Evolutionary conservation across 2,113 vertebrate species (phyloP).

Genomic region (Atrichornis clamosus): DNA sequence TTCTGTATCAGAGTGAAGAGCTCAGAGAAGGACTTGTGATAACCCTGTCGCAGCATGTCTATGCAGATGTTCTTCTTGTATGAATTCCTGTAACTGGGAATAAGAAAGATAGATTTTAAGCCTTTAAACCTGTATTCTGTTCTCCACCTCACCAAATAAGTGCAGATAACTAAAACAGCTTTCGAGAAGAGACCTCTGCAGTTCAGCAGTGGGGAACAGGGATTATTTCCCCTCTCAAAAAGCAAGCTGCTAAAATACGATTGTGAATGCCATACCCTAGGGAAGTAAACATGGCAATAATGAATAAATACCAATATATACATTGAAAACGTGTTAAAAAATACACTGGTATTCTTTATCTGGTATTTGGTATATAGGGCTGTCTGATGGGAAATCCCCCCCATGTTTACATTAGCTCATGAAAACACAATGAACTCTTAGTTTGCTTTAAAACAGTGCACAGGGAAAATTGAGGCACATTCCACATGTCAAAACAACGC

Average conservation of each 20-base stretch:
- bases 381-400: not conserved
- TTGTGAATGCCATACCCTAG: not conserved
- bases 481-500: constrained; percentile 14
- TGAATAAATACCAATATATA: not conserved
- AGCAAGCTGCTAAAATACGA: not conserved
- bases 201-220: not conserved
- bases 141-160: not conserved
- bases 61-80: constrained; percentile 87
- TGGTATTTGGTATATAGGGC: not conserved
- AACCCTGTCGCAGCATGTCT: constrained; percentile 82
- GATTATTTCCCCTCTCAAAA: not conserved
- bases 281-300: not conserved
- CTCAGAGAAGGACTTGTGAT: constrained; percentile 83
- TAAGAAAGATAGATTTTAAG: constrained; percentile 40
- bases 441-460: constrained; percentile 20
- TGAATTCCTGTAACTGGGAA: constrained; percentile 81
- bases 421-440: constrained; percentile 14
- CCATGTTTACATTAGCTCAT: not conserved
- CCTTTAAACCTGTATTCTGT: not conserved
- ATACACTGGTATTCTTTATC: not conserved
- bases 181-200: constrained; percentile 25
- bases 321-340: constrained; percentile 1
- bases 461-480: not conserved
- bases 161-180: not conserved
- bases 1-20: constrained; percentile 82